These are phyloP conservation scores for Aphodius granarius DNA, from an alignment of 2,888 invertebrate species.

Conservation along the genomic window DNA sequence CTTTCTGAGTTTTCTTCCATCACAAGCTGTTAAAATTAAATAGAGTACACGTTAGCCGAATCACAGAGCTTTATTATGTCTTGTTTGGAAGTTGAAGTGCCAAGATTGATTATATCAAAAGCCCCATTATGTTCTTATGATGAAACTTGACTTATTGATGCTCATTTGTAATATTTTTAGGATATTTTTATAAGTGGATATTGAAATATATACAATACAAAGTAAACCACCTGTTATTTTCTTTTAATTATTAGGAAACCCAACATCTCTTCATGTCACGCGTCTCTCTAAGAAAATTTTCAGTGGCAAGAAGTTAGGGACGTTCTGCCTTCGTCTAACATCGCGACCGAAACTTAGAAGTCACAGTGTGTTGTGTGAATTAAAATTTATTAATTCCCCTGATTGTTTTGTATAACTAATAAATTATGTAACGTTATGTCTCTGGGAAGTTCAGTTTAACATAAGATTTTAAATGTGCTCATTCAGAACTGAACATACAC, in stretches of 20 bases:
- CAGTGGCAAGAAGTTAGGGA: too few species aligned
- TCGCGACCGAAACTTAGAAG: too few species aligned
- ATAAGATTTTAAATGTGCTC: neutral
- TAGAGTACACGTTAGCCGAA: neutral
- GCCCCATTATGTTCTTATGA: neutral
- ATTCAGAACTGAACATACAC: neutral
- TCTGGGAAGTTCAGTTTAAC: too few species aligned
- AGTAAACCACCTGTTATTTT: too few species aligned
- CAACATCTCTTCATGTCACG: too few species aligned
- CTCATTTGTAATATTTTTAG: conserved; percentile 28
- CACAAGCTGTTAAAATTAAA: neutral
- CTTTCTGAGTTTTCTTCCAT: neutral
- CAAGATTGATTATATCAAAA: neutral
- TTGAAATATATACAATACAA: conserved; percentile 16
- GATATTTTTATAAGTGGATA: conserved; percentile 28
- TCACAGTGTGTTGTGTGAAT: too few species aligned
- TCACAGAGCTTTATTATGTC: neutral
- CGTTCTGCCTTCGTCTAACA: too few species aligned
- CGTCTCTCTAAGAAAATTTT: too few species aligned
- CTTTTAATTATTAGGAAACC: too few species aligned
- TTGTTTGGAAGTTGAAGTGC: neutral
- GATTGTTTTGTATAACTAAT: too few species aligned
- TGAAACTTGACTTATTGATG: conserved; percentile 16
- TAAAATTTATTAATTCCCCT: too few species aligned
- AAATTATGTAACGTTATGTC: too few species aligned